These are phyloP conservation scores for Tachina lurida DNA, from an alignment of 2,888 invertebrate species.

Conservation along the genomic window DNA sequence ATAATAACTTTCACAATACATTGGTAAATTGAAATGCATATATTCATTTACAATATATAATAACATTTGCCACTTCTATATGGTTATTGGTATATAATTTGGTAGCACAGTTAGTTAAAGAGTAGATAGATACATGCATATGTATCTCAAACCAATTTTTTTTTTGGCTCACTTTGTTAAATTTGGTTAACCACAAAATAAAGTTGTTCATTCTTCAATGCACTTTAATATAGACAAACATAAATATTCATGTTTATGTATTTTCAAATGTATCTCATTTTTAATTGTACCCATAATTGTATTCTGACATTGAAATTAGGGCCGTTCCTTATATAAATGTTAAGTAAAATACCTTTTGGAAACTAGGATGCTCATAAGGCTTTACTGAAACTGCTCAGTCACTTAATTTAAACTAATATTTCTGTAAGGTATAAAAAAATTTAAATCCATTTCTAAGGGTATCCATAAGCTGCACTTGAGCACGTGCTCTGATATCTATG, in stretches of 20 bases:
- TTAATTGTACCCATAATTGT: neutral
- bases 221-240: conserved; percentile 18
- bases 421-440: too few relatives aligned
- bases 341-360: too few relatives aligned
- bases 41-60: neutral
- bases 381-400: too few relatives aligned
- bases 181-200: conserved; percentile 64
- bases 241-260: neutral
- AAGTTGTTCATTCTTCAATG: conserved; percentile 55
- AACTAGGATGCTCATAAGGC: too few relatives aligned
- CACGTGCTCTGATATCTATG: neutral
- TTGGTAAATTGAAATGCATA: conserved; percentile 21
- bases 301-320: too few relatives aligned
- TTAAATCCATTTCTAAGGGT: too few relatives aligned
- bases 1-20: neutral
- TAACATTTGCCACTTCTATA: neutral
- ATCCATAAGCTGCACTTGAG: too few relatives aligned
- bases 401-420: too few relatives aligned
- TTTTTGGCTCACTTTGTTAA: conserved; percentile 40
- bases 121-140: too few relatives aligned
- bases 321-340: too few relatives aligned
- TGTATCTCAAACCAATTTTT: neutral
- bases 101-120: conserved; percentile 11
- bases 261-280: neutral
- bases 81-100: conserved; percentile 29